Conservation (phyloP, 2,113 vertebrate genomes). For the Rallus limicola region DNA sequence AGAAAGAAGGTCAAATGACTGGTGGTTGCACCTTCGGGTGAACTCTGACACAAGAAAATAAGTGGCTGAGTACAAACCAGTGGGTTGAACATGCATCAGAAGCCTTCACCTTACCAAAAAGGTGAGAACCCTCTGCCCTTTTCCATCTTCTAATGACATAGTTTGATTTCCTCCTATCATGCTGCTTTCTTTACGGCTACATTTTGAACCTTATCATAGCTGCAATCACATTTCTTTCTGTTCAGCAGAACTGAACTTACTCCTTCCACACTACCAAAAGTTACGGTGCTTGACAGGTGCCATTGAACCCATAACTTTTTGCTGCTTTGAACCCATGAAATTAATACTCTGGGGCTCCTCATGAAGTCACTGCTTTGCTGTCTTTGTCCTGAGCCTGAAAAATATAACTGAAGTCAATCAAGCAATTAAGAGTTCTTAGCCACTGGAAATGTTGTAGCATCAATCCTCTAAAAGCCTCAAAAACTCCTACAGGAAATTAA, state of each 20-base stretch:
- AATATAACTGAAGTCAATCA: background rate
- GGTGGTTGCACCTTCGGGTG: background rate
- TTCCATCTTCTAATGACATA: too few relatives aligned
- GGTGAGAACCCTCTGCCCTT: background rate
- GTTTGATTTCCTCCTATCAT: background rate
- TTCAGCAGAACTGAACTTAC: background rate
- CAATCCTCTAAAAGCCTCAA: background rate
- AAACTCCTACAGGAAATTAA: constrained; percentile 52
- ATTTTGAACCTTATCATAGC: background rate
- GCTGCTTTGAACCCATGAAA: background rate
- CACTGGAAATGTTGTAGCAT: background rate
- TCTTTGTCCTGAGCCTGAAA: background rate
- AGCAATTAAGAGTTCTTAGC: background rate
- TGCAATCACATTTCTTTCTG: background rate
- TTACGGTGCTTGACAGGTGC: background rate
- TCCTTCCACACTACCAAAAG: background rate
- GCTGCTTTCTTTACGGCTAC: background rate
- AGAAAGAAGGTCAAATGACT: background rate
- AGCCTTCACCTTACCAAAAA: background rate
- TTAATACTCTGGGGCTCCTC: background rate
- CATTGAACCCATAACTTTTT: background rate
- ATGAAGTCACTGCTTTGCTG: background rate
- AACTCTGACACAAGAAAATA: background rate
- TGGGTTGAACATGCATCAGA: background rate
- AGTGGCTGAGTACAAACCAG: background rate